Base-by-base conservation (phyloP, 2,113 vertebrate genomes). In the Zosterops borbonicus region DNA sequence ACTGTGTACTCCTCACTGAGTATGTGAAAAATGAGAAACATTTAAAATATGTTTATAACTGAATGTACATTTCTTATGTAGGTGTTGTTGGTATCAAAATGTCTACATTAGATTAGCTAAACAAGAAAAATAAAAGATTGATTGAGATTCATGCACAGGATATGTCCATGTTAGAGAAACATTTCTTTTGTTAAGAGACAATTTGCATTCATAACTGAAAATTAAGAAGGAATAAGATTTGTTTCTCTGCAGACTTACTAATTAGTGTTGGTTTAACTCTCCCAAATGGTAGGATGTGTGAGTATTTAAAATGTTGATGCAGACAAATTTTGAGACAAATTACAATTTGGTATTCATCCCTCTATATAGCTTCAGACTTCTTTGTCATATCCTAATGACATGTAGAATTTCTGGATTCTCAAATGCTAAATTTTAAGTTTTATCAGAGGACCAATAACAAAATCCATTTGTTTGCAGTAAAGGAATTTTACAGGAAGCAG, bases 161-260 rank as follows among this genome's bases (percentile, higher is more conserved):
- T 92, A 62, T 83, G 94, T 83, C 56, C 81, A 42, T 41, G 49
- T 67, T 95, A 74, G 78, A 81, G 65, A 89, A 91, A 96, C 11
- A 67, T 95, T 93, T 96, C 79, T 86, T 95, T 89, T 95, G 71
- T 94, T 94, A 79, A 80, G 73, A 87, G 49, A 89, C 64, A 83
- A 46, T 87, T 95, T 82, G 74, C 74, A 90, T 82, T 94, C 64
- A 35, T 41, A 96, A 94, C 74, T 90, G 70, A 96, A 96, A 91
- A 94, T 94, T 76, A 88, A 90, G 93, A 68, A 80, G n/a, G 67
- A 94, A 42, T 87, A 87, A 89, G 59, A 46, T 74, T 95, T 94
- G 71, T 67, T 90, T 94, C 55, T 90, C 14, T 85, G 47, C 29
- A 52, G 64, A 77, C 31, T 95, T 77, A 24, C 44, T 89, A 93